Conservation (phyloP, 2,113 vertebrate genomes). For the Neolamprologus tretocephalus region DNA sequence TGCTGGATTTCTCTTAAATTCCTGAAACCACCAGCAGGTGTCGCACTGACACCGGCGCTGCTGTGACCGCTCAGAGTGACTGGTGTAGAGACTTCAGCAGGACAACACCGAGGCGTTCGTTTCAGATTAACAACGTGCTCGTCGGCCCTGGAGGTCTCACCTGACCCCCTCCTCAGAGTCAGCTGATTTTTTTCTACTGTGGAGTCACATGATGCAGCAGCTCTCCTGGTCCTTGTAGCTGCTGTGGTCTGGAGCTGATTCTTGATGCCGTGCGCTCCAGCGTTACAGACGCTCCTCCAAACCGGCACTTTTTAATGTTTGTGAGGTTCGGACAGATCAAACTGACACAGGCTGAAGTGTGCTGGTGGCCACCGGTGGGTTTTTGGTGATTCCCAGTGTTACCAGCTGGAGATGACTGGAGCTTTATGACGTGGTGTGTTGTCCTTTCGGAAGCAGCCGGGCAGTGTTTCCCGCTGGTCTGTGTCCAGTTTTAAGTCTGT, state of each 20-base stretch:
- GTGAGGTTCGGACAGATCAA: not conserved
- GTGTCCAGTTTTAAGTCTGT: not conserved
- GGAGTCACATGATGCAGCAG: not conserved
- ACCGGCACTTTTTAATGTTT: rapidly evolving
- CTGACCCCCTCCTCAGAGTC: not conserved
- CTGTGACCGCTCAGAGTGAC: rapidly evolving
- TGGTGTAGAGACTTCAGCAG: not conserved
- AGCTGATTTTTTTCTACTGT: not conserved
- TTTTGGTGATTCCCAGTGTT: not conserved
- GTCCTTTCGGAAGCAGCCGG: rapidly evolving
- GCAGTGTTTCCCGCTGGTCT: not conserved
- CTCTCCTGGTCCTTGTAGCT: not conserved
- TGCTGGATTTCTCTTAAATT: not conserved
- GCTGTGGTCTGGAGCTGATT: not conserved
- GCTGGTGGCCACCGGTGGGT: not conserved
- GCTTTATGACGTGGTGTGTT: not conserved
- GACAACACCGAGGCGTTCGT: not conserved
- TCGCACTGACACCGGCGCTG: not conserved
- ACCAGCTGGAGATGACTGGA: not conserved
- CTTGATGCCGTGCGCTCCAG: not conserved
- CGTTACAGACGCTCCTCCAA: not conserved
- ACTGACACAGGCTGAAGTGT: not conserved
- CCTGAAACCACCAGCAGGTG: not conserved
- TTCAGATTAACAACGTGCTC: not conserved
- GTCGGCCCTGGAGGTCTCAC: not conserved